Evolutionary conservation across 35 echinoderm and acorn worm species (phyloP), one percentile per base, ranked within the genome.

Genomic region (Acanthaster planci): DNA sequence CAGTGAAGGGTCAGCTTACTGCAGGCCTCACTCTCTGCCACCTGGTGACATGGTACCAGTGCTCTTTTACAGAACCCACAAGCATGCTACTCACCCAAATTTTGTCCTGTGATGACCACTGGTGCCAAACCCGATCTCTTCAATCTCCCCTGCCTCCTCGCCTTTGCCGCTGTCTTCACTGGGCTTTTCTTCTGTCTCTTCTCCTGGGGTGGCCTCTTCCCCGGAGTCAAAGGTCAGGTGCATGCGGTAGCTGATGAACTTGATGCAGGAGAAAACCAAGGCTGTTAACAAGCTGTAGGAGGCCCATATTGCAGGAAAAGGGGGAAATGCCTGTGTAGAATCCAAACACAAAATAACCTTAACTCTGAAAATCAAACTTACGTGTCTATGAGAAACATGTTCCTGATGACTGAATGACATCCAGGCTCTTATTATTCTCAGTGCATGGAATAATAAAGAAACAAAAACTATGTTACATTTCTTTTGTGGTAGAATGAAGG

Each of bases 211-310:
- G 39, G 86, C 85, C 68, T 94, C 92, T 35, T 99, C 96, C 27
- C 96, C 96, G 21, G 85, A 75, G 55, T 99, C 89, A 40, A 99
- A 99, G 92, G 93, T 99, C 34, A 79, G 21, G 51, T 99, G 96
- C 92, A 99, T 94, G 55, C 89, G 84, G 60, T 81, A 92, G 85
- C 89, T 99, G 47, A 99, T 87, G 29, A 87, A 52, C 82, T 99
- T 99, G 88, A 99, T 87, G 60, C 81, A 68, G 26, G 38, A 77
- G 39, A 99, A 99, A 44, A 82, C 51, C 22, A 91, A 26, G 78
- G 78, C 86, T 16, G 93, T 88, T 27, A 89, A n/a, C 8, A 93
- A 12, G 84, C 92, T 86, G 92, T 99, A 99, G 30, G 93, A 18
- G 10, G 79, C 59, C 96, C 96, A 99, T 94, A 93, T 89, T 86